Percentiles rank a stretch among this genome's conserved stretches.
Evolutionary conservation across 2,797 vertebrate genomes (phyloP).

Genomic region (Alectoris magna): DNA sequence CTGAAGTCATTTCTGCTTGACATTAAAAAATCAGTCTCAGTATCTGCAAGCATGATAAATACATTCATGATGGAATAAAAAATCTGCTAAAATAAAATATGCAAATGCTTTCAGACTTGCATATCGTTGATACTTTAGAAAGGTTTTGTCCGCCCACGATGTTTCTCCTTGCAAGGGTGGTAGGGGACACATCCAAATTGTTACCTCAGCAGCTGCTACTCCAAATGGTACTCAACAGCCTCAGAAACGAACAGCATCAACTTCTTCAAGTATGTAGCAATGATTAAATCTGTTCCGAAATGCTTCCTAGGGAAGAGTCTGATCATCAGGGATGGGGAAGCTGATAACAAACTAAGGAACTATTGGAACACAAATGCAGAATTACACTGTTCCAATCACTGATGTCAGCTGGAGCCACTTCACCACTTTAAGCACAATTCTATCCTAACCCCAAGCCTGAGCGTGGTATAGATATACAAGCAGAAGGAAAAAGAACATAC

Average conservation of each 20-base stretch:
- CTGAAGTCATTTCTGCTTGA: constrained; percentile 1
- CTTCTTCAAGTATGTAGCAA: constrained; percentile 10
- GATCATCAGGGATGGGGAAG: not conserved
- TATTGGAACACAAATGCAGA: not conserved
- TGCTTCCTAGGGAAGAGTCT: constrained; percentile 14
- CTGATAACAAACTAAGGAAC: not conserved
- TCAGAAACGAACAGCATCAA: constrained; percentile 56
- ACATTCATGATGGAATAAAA: not conserved
- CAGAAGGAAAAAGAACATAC: not conserved
- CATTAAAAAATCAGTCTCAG: not conserved
- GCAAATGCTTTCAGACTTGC: constrained; percentile 54
- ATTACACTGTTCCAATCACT: not conserved
- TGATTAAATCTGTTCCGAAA: constrained; percentile 59
- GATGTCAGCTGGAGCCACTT: not conserved
- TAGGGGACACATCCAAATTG: constrained; percentile 28
- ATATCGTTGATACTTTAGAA: constrained; percentile 33
- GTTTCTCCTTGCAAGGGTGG: constrained; percentile 59
- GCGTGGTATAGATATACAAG: not conserved
- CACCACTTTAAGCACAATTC: not conserved
- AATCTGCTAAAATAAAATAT: constrained; percentile 53
- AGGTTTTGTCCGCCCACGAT: constrained; percentile 23
- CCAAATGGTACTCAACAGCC: constrained; percentile 42
- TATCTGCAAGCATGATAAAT: constrained; percentile 38
- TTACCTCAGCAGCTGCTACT: constrained; percentile 54
- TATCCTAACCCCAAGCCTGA: not conserved